phyloP scores from a whole-genome alignment of 2,797 vertebrate species.

The Selene dorsalis region DNA sequence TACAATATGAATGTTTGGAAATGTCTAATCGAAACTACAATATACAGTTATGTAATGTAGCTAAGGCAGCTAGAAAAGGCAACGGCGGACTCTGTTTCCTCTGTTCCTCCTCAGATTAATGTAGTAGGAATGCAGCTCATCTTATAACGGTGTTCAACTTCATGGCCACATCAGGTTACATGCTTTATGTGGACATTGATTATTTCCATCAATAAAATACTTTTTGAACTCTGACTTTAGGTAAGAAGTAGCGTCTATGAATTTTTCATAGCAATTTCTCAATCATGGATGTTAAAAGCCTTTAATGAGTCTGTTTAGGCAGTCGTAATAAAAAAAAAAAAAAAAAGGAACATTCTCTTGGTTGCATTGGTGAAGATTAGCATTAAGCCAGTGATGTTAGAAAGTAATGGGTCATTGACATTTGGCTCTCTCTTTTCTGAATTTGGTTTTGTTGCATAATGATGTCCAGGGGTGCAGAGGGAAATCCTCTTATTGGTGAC shows the following conservation, averaged over 20 bases:
- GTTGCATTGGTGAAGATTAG: slow-evolving; percentile 8
- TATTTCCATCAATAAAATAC: neutral
- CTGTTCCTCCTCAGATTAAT: neutral
- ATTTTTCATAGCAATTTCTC: slow-evolving; percentile 5
- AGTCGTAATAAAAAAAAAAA: slow-evolving; percentile 28
- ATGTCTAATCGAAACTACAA: neutral
- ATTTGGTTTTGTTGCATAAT: slow-evolving; percentile 43
- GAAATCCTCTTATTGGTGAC: slow-evolving; percentile 45
- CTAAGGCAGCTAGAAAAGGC: no score
- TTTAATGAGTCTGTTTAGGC: slow-evolving; percentile 10
- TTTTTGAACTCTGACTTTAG: slow-evolving; percentile 8
- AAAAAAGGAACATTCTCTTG: slow-evolving; percentile 9
- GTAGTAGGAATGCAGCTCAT: neutral
- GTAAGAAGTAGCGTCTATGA: neutral
- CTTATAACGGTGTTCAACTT: neutral
- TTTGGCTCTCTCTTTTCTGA: slow-evolving; percentile 24
- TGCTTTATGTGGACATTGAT: slow-evolving; percentile 8
- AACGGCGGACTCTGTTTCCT: neutral
- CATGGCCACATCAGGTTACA: neutral
- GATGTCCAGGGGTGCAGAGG: slow-evolving; percentile 28
- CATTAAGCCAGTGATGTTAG: slow-evolving; percentile 5
- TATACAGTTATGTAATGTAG: neutral
- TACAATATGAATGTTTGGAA: neutral
- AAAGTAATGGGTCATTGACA: neutral
- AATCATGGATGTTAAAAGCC: slow-evolving; percentile 3